phyloP scores from a whole-genome alignment of 2,888 invertebrate species.

The Ennomos fuscantarius region DNA sequence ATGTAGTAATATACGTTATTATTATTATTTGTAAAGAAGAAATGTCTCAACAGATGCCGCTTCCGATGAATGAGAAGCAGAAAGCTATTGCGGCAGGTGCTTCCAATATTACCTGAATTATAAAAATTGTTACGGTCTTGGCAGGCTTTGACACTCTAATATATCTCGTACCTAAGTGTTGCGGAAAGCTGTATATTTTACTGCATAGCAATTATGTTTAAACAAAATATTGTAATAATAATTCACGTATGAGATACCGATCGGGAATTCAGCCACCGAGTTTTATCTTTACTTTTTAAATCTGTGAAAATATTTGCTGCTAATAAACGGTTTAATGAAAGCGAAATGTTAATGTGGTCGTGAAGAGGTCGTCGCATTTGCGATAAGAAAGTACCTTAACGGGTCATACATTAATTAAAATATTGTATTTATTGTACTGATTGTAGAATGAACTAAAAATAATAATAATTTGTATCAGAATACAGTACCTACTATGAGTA shows the following conservation, averaged over 20 bases:
- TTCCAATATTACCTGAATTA: no score
- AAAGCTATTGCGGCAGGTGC: no score
- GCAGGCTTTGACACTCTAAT: background rate
- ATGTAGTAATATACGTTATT: no score
- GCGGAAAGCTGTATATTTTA: constrained; percentile 48
- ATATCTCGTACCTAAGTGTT: constrained; percentile 45
- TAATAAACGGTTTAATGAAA: constrained; percentile 56
- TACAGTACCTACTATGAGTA: no score
- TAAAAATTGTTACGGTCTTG: background rate
- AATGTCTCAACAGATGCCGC: background rate
- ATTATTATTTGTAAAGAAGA: no score
- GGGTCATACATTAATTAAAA: constrained; percentile 42
- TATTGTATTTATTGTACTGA: constrained; percentile 1
- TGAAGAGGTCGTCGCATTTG: constrained; percentile 54
- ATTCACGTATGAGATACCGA: constrained; percentile 39
- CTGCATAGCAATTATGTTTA: constrained; percentile 43
- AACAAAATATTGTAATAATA: constrained; percentile 41
- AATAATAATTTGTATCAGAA: no score
- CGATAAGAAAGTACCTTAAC: constrained; percentile 55
- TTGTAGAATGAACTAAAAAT: constrained; percentile 2
- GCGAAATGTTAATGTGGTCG: constrained; percentile 57
- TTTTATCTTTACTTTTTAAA: constrained; percentile 40
- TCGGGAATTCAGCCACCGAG: constrained; percentile 37
- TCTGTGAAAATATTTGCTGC: constrained; percentile 32
- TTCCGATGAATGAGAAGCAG: no score